Evolutionary conservation across 2,113 vertebrate genomes (phyloP).

Genomic region (Rhinolophus ferrumequinum): DNA sequence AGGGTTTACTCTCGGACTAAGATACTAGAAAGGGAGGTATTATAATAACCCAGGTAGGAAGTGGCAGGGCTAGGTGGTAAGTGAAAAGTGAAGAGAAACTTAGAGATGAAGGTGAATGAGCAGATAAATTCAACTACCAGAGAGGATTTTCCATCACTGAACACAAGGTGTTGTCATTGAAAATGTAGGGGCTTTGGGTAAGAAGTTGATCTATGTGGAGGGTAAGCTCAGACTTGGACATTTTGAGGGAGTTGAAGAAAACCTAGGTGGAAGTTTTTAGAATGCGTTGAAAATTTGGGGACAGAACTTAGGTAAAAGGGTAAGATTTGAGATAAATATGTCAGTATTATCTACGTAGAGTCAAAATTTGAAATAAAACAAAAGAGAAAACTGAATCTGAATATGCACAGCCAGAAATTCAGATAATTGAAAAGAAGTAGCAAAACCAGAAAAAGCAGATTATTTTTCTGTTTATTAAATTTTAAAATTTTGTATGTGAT

Average conservation of each 20-base stretch:
- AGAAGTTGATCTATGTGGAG: not conserved
- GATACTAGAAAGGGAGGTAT: not conserved
- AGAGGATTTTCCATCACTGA: not conserved
- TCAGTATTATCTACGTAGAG: not conserved
- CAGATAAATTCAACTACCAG: not conserved
- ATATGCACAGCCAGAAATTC: not conserved
- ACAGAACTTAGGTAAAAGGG: not conserved
- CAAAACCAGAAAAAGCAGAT: not conserved
- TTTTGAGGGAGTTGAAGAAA: not conserved
- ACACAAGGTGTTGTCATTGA: not conserved
- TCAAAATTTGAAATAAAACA: not conserved
- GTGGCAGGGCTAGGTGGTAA: not conserved
- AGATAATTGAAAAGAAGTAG: not conserved
- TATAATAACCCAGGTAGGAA: not conserved
- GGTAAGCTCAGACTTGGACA: not conserved
- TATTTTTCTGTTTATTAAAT: not conserved
- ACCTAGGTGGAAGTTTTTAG: not conserved
- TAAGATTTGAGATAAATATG: not conserved
- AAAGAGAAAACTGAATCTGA: not conserved
- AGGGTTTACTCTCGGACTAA: not conserved
- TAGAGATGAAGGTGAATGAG: not conserved
- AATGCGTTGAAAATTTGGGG: not conserved
- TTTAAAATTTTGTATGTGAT: not conserved
- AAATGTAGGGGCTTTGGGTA: not conserved
- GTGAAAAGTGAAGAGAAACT: not conserved